A percentile compares a stretch with the other conserved stretches of the same genome.
phyloP scores from a whole-genome alignment of 2,888 invertebrate genomes.

The Eledona agricola region DNA sequence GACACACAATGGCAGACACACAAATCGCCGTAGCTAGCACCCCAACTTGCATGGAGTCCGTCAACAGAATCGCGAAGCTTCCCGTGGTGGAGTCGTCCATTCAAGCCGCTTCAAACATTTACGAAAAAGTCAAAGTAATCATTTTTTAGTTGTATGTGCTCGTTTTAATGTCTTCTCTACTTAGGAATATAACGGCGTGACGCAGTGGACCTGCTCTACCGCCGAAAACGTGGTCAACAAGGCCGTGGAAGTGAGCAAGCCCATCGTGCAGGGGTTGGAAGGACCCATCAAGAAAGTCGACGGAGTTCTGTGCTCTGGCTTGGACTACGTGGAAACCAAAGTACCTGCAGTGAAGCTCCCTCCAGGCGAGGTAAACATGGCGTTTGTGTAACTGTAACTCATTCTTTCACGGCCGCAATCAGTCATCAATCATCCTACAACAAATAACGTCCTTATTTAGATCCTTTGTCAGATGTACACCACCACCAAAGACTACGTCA shows the following conservation, averaged over 20 bases:
- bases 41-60: slow-evolving; percentile 64
- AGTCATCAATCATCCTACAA: slow-evolving; percentile 36
- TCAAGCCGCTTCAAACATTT: slow-evolving; percentile 67
- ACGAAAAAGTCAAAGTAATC: slow-evolving; percentile 68
- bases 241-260: slow-evolving; percentile 65
- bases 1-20: slow-evolving; percentile 41
- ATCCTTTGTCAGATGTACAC: slow-evolving; percentile 60
- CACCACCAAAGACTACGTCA: slow-evolving; percentile 60
- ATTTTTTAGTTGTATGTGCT: not conserved
- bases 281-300: slow-evolving; percentile 66
- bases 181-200: slow-evolving; percentile 64
- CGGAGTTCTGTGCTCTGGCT: slow-evolving; percentile 66
- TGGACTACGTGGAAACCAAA: slow-evolving; percentile 67
- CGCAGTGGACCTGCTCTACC: slow-evolving; percentile 67
- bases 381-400: not conserved
- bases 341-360: slow-evolving; percentile 67
- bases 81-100: slow-evolving; percentile 68
- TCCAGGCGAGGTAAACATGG: slow-evolving; percentile 63
- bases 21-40: slow-evolving; percentile 28
- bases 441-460: slow-evolving; percentile 50
- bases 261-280: slow-evolving; percentile 65
- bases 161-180: slow-evolving; percentile 5
- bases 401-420: slow-evolving; percentile 7
- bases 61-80: slow-evolving; percentile 66
- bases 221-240: slow-evolving; percentile 66